Evolutionary conservation across 2,113 vertebrate species (phyloP).

Genomic region (Thalassarche chlororhynchos): DNA sequence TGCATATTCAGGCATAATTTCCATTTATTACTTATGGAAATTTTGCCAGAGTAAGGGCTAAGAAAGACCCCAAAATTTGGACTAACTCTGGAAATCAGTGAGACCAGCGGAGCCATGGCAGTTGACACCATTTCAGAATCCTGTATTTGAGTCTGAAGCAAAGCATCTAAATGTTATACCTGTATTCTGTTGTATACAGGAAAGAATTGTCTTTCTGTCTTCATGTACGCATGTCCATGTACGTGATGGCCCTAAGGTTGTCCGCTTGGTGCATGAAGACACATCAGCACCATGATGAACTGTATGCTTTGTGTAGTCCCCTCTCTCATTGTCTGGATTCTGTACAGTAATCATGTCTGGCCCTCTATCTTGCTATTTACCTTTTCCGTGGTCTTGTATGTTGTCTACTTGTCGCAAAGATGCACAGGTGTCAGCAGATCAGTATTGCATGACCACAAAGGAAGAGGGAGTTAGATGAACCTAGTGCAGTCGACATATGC

Average conservation of each 20-base stretch:
- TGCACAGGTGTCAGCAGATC: not conserved
- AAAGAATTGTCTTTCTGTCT: not conserved
- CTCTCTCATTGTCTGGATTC: not conserved
- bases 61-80: not conserved
- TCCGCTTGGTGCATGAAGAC: not conserved
- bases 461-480: not conserved
- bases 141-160: not conserved
- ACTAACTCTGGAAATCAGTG: not conserved
- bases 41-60: not conserved
- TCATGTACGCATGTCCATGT: accelerated
- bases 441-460: not conserved
- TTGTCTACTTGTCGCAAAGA: not conserved
- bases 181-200: not conserved
- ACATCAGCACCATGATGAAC: not conserved
- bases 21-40: not conserved
- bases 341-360: not conserved
- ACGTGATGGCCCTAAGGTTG: not conserved
- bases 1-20: not conserved
- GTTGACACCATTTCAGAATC: not conserved
- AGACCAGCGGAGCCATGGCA: not conserved
- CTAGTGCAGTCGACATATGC: not conserved
- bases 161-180: not conserved
- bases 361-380: not conserved
- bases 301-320: not conserved
- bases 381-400: not conserved